Percentiles rank a stretch among this genome's conserved stretches.
Evolutionary conservation across 2,797 vertebrate species (phyloP).

Genomic region (Potorous gilbertii): DNA sequence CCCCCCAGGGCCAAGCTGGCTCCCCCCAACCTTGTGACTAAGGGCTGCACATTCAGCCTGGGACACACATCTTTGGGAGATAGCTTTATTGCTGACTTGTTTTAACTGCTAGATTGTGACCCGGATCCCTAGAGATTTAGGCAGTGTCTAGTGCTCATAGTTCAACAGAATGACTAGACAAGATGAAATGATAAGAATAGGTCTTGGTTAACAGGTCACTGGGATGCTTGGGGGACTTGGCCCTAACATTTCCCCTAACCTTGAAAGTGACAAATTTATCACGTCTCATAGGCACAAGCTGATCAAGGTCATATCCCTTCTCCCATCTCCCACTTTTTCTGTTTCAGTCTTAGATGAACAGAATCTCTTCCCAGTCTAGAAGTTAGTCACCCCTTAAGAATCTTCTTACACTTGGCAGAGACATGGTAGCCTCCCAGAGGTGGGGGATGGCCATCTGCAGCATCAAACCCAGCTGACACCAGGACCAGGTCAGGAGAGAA

Average conservation of each 20-base stretch:
- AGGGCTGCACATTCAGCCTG: background rate
- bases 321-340: background rate
- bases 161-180: too few species aligned
- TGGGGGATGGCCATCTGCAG: slow-evolving; percentile 91
- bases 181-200: background rate
- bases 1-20: too few species aligned
- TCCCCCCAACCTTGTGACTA: background rate
- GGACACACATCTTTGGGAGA: background rate
- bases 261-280: background rate
- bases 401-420: slow-evolving; percentile 94
- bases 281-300: background rate
- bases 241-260: background rate
- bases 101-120: background rate
- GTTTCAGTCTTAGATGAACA: background rate
- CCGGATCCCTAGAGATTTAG: background rate
- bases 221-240: background rate
- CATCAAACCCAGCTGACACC: slow-evolving; percentile 95
- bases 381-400: background rate
- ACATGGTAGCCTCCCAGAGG: slow-evolving; percentile 93
- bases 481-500: slow-evolving; percentile 95
- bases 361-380: accelerated
- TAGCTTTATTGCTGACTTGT: background rate
- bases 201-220: too few species aligned
- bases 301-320: background rate
- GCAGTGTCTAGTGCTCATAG: background rate